A percentile compares a stretch with the other conserved stretches of the same genome.
Evolutionary conservation across 2,888 invertebrate species (phyloP).

Genomic region (Drosophila yooni): DNA sequence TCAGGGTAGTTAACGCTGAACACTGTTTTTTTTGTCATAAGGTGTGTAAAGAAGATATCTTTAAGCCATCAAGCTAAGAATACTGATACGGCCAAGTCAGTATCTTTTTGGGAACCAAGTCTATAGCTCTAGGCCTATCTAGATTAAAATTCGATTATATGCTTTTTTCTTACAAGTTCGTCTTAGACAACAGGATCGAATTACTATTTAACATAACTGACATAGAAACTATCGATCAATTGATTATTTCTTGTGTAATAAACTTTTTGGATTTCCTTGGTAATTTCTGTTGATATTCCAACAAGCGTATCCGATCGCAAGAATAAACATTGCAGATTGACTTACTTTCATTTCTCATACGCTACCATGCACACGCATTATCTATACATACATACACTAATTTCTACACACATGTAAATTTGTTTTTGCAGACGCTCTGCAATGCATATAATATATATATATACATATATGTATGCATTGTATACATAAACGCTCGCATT

Average conservation of each 20-base stretch:
- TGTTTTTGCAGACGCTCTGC: slow-evolving; percentile 7
- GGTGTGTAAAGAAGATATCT: neutral
- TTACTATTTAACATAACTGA: neutral
- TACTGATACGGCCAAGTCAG: neutral
- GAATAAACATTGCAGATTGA: slow-evolving; percentile 13
- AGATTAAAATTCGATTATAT: neutral
- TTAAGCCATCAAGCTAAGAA: neutral
- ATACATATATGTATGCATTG: slow-evolving; percentile 10
- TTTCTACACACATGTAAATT: slow-evolving; percentile 2
- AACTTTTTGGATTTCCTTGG: neutral
- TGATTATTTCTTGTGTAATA: neutral
- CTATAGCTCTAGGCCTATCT: neutral
- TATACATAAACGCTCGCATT: neutral
- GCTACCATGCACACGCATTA: slow-evolving; percentile 1
- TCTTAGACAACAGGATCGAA: neutral
- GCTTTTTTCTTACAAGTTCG: neutral
- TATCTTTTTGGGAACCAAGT: neutral
- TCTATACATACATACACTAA: neutral
- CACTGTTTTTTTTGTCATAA: neutral
- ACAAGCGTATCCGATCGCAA: slow-evolving; percentile 35
- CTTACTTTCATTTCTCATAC: slow-evolving; percentile 39
- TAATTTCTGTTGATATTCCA: slow-evolving; percentile 10
- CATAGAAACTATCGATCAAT: neutral
- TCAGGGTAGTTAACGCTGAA: neutral
- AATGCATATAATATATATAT: slow-evolving; percentile 1